Conservation (phyloP, 2,888 invertebrate species). For the Scelioninae gen. 2 region DNA sequence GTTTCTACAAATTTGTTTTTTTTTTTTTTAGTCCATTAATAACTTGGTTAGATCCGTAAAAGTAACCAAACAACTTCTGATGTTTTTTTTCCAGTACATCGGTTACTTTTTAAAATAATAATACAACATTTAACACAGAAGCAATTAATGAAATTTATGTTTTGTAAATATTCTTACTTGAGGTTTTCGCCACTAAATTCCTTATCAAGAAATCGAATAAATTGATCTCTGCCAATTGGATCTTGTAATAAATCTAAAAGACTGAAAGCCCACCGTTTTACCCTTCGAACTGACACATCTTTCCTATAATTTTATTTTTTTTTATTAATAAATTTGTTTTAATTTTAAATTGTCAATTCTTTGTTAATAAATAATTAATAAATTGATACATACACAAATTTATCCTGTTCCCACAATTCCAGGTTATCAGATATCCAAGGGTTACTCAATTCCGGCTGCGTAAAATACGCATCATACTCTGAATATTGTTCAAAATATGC, state of each 20-base stretch:
- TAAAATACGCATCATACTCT: constrained; percentile 97
- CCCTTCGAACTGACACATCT: constrained; percentile 93
- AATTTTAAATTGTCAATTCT: too few relatives aligned
- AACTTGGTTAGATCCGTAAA: too few relatives aligned
- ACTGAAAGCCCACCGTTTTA: constrained; percentile 98
- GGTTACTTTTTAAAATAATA: too few relatives aligned
- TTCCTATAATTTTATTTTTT: constrained; percentile 78
- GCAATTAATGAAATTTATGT: too few relatives aligned
- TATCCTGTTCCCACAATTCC: constrained; percentile 98
- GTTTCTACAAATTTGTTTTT: too few relatives aligned
- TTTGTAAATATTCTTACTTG: constrained; percentile 85
- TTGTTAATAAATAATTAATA: too few relatives aligned
- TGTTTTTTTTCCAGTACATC: too few relatives aligned
- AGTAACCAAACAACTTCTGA: too few relatives aligned
- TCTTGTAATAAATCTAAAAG: constrained; percentile 95
- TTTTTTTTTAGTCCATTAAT: too few relatives aligned
- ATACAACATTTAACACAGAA: too few relatives aligned
- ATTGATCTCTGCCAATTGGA: constrained; percentile 96
- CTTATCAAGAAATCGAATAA: constrained; percentile 95
- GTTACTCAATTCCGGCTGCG: constrained; percentile 94
- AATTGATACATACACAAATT: constrained; percentile 81
- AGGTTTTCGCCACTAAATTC: constrained; percentile 99
- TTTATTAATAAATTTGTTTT: too few relatives aligned
- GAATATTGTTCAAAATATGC: constrained; percentile 96
- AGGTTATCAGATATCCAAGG: constrained; percentile 97